These are phyloP conservation scores for Chrysogorgia sp. DNA, from an alignment of 92 coral and sea anemone genomes.

Conservation along the genomic window DNA sequence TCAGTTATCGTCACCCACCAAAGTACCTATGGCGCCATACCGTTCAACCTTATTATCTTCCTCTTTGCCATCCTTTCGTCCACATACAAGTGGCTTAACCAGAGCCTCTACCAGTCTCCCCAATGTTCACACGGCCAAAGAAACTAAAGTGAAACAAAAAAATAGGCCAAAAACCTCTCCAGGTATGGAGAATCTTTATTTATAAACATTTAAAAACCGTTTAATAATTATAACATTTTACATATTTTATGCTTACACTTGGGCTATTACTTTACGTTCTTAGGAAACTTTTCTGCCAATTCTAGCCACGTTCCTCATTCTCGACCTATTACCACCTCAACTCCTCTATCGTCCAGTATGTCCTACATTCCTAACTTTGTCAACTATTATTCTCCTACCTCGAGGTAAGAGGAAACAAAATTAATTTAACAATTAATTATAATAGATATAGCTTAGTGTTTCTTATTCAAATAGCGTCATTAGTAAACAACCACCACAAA, in stretches of 20 bases:
- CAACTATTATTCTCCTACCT: conserved; percentile 93
- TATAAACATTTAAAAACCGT: not conserved
- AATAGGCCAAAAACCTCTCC: conserved; percentile 87
- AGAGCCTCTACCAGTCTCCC: conserved; percentile 84
- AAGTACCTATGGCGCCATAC: conserved; percentile 72
- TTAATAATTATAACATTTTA: not conserved
- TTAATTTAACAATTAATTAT: too few species aligned
- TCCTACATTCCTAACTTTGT: conserved; percentile 96
- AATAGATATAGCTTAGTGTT: too few species aligned
- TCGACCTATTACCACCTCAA: conserved; percentile 82
- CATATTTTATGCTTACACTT: not conserved
- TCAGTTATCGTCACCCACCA: conserved; percentile 74
- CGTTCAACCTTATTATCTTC: conserved; percentile 67
- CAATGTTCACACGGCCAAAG: conserved; percentile 67
- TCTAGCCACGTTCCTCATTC: conserved; percentile 50
- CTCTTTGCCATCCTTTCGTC: conserved; percentile 31
- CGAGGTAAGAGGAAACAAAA: conserved; percentile 68
- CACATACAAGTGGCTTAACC: conserved; percentile 50
- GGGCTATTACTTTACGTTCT: not conserved
- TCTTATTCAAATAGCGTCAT: too few species aligned
- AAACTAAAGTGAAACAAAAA: conserved; percentile 58
- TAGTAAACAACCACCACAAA: too few species aligned
- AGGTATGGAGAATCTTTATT: conserved; percentile 57
- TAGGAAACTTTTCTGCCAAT: conserved; percentile 70
- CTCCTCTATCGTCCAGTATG: conserved; percentile 82